These are phyloP conservation scores for Acanthosepion pharaonis DNA, from an alignment of 2,888 invertebrate genomes.

Conservation along the genomic window DNA sequence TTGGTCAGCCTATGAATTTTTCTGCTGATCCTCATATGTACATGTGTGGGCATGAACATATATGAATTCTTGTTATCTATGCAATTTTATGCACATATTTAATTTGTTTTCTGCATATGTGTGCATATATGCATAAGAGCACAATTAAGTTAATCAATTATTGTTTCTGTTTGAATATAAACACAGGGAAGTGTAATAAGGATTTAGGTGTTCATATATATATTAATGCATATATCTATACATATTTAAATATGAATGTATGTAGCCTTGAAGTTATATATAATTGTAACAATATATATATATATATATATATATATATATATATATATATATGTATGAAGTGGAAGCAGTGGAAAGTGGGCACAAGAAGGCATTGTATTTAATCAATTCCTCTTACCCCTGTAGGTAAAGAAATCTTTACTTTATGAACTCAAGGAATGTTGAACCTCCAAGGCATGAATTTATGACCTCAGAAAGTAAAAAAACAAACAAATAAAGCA, in stretches of 20 bases:
- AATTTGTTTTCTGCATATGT: not conserved
- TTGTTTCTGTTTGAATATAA: not conserved
- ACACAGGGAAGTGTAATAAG: not conserved
- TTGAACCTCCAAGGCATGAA: not conserved
- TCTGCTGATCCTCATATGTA: too few relatives aligned
- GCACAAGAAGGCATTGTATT: not conserved
- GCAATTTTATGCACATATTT: too few relatives aligned
- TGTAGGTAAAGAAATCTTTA: not conserved
- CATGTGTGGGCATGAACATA: too few relatives aligned
- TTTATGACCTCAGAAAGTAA: not conserved
- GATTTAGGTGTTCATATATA: not conserved
- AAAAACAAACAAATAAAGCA: not conserved
- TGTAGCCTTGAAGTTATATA: not conserved
- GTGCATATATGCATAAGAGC: not conserved
- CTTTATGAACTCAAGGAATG: not conserved
- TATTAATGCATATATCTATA: not conserved
- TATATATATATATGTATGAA: not conserved
- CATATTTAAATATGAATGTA: not conserved
- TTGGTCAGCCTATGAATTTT: too few relatives aligned
- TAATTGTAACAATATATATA: not conserved
- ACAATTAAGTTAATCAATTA: not conserved
- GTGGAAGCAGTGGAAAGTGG: not conserved
- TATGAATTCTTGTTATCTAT: too few relatives aligned
- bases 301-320: slow-evolving; percentile 33
- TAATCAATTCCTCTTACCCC: not conserved